Evolutionary conservation across 1,140 invertebrate species (phyloP), one percentile per base, ranked within the genome.

Genomic region (Dreissena rostriformis): DNA sequence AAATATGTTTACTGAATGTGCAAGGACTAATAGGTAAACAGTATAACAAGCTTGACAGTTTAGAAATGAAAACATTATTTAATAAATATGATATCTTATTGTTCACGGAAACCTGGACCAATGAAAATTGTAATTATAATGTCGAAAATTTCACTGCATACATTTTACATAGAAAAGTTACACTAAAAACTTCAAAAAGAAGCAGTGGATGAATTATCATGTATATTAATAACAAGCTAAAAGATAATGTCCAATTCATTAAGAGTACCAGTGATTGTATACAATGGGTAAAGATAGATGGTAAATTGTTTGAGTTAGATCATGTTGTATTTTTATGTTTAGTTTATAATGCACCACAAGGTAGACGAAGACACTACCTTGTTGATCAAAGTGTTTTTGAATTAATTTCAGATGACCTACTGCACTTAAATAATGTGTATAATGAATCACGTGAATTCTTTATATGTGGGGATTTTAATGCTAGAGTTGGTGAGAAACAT

Each of bases 1-100:
- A 51, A 22, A 53, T 79, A 70, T 70, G 66, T 70, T 53, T 79
- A 67, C 51, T 79, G 11, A 82, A 82, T 51, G 28, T 73, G 11
- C 79, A 73, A 63, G 53, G 79, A 65, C 39, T 82, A 6, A 73
- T 74, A 26, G 68, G 68, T 5, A 55, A 52, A 49, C 17, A 57
- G 15, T 73, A 82, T 66, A 82, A 82, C 53, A 82, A 82, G 73
- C 22, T 73, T 0, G 19, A 82, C 22, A 39, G 15, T 22, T 17
- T n/a, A 51, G 55, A 82, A 82, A 28, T 73, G 39, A 65, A 24
- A 39, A 53, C 57, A 39, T 26, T 72, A 29, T 72, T 72, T 52
- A 61, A 65, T 53, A 53, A 61, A 39, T 39, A 81, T 73, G 55
- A 81, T 63, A 39, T 82, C 49, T 0, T 73, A 51, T 71, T 66